Evolutionary conservation across 1,140 invertebrate species (phyloP).

Genomic region (Dendroctonus ponderosae): DNA sequence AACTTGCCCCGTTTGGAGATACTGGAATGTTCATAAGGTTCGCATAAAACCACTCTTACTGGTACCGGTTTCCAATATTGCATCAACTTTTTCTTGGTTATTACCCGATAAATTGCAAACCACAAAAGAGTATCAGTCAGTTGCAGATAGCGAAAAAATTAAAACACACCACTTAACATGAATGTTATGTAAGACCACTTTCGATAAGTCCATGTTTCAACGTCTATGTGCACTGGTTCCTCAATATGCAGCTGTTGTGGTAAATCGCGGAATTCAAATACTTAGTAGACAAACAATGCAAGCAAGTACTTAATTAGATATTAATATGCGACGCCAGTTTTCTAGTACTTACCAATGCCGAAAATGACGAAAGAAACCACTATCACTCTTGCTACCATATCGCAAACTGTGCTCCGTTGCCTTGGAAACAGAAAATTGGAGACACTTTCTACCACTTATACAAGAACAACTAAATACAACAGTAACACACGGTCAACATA

Average conservation of each 20-base stretch:
- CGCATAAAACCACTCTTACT: too few relatives aligned
- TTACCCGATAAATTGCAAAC: too few relatives aligned
- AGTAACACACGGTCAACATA: too few relatives aligned
- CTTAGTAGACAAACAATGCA: background rate
- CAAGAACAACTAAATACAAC: background rate
- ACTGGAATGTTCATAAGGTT: too few relatives aligned
- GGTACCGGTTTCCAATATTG: too few relatives aligned
- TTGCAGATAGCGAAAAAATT: too few relatives aligned
- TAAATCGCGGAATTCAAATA: background rate
- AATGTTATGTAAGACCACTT: too few relatives aligned
- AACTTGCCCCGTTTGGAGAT: too few relatives aligned
- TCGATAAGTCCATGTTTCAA: background rate
- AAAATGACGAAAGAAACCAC: slow-evolving; percentile 22
- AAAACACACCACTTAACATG: too few relatives aligned
- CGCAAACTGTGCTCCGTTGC: slow-evolving; percentile 17
- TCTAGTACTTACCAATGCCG: slow-evolving; percentile 19
- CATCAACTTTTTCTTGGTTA: too few relatives aligned
- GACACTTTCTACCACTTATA: slow-evolving; percentile 22
- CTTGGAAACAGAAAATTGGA: slow-evolving; percentile 13
- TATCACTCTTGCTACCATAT: slow-evolving; percentile 18
- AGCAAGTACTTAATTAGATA: background rate
- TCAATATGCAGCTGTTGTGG: background rate
- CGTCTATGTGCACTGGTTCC: background rate
- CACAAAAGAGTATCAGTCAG: too few relatives aligned
- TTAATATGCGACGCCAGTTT: background rate